Percentiles rank a stretch among this genome's conserved stretches.
These are phyloP conservation scores for Pemphredon lugubris DNA, from an alignment of 2,888 invertebrate species.

Conservation along the genomic window DNA sequence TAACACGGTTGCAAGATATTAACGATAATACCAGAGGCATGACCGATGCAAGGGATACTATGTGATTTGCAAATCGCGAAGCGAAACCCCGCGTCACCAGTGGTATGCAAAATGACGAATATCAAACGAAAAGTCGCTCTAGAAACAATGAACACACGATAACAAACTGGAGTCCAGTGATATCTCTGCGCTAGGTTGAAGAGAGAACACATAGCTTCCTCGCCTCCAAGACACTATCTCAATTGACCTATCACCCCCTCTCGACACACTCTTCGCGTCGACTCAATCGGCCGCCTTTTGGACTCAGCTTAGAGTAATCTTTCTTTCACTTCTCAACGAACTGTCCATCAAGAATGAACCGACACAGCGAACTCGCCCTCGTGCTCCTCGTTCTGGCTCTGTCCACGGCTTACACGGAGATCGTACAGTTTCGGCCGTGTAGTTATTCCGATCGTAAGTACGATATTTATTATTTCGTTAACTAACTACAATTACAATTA, in stretches of 20 bases:
- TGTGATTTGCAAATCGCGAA: too few relatives aligned
- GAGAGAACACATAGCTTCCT: constrained; percentile 34
- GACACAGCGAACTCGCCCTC: constrained; percentile 51
- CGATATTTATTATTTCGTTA: not conserved
- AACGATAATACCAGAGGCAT: too few relatives aligned
- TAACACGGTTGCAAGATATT: too few relatives aligned
- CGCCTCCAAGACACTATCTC: constrained; percentile 62
- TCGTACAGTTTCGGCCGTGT: constrained; percentile 62
- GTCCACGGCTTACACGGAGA: constrained; percentile 61
- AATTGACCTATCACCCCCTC: constrained; percentile 77
- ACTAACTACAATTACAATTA: too few relatives aligned
- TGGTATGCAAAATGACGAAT: too few relatives aligned
- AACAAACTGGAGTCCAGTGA: too few relatives aligned
- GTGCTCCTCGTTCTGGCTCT: constrained; percentile 60
- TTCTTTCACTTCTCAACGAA: constrained; percentile 71
- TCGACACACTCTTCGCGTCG: constrained; percentile 65
- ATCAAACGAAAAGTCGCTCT: too few relatives aligned
- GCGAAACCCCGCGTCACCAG: too few relatives aligned
- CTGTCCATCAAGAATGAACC: constrained; percentile 70
- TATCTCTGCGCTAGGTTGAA: too few relatives aligned
- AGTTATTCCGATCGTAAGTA: constrained; percentile 63
- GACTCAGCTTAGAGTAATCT: constrained; percentile 55
- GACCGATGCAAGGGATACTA: too few relatives aligned
- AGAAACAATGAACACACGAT: too few relatives aligned
- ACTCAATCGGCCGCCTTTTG: constrained; percentile 58